Conservation (phyloP, 2,888 invertebrate species). For the Pseudeuparius sepicola region DNA sequence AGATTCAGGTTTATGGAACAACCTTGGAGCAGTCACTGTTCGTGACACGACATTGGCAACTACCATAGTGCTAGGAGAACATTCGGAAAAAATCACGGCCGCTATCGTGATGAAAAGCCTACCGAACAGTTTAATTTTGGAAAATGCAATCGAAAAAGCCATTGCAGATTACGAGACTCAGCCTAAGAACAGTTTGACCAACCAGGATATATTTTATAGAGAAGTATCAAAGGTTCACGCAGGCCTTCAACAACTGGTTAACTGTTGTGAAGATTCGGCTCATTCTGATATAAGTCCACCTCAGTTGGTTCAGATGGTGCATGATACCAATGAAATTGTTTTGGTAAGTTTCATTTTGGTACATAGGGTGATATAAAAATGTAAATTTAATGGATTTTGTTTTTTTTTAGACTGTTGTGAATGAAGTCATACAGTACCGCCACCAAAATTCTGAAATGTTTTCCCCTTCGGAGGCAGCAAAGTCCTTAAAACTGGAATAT, state of each 20-base stretch:
- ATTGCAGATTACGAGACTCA: slow-evolving; percentile 40
- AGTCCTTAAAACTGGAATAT: slow-evolving; percentile 46
- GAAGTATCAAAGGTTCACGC: slow-evolving; percentile 57
- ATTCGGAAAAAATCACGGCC: slow-evolving; percentile 71
- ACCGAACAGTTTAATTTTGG: slow-evolving; percentile 46
- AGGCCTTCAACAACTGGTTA: slow-evolving; percentile 21
- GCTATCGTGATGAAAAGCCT: slow-evolving; percentile 59
- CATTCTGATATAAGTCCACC: slow-evolving; percentile 48
- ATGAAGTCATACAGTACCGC: slow-evolving; percentile 55
- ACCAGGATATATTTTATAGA: slow-evolving; percentile 67
- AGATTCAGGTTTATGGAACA: slow-evolving; percentile 54
- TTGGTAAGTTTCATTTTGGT: slow-evolving; percentile 35
- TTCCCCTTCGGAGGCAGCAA: slow-evolving; percentile 36
- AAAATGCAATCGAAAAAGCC: slow-evolving; percentile 48
- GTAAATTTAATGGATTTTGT: slow-evolving; percentile 1
- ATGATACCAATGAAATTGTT: slow-evolving; percentile 49
- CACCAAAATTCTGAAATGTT: slow-evolving; percentile 48
- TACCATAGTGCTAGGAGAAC: slow-evolving; percentile 45
- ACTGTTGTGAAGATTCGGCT: slow-evolving; percentile 46
- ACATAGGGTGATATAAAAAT: background rate
- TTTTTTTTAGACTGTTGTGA: slow-evolving; percentile 46
- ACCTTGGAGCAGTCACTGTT: slow-evolving; percentile 40
- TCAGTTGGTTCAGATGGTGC: slow-evolving; percentile 45
- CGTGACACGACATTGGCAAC: slow-evolving; percentile 45
- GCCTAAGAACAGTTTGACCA: slow-evolving; percentile 42